A percentile compares a stretch with the other conserved stretches of the same genome.
Conservation (phyloP, 2,113 vertebrate species). For the Scophthalmus maximus region DNA sequence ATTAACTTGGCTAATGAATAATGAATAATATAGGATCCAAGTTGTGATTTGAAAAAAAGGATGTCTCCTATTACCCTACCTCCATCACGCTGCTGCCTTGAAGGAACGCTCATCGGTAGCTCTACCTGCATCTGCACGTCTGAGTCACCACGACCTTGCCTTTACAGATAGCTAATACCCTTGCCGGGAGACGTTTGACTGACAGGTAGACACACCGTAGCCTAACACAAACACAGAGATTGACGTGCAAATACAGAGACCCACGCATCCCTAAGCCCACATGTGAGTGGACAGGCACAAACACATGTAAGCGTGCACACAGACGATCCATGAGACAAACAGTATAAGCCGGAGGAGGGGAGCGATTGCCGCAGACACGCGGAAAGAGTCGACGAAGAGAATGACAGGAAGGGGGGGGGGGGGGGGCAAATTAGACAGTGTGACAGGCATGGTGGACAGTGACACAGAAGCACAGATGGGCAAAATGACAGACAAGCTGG, state of each 20-base stretch:
- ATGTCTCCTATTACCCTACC: neutral
- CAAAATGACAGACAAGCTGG: slow-evolving; percentile 36
- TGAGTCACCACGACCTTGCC: slow-evolving; percentile 71
- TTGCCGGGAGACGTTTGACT: slow-evolving; percentile 62
- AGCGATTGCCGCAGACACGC: slow-evolving; percentile 59
- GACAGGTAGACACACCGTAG: slow-evolving; percentile 48
- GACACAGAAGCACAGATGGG: slow-evolving; percentile 50
- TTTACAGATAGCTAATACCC: slow-evolving; percentile 59
- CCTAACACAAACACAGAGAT: slow-evolving; percentile 53
- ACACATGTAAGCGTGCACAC: slow-evolving; percentile 26
- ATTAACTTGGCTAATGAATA: neutral
- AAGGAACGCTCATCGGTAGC: slow-evolving; percentile 28
- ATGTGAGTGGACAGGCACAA: slow-evolving; percentile 33
- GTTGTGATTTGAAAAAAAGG: neutral
- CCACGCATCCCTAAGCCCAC: slow-evolving; percentile 30
- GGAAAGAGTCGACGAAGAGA: slow-evolving; percentile 51
- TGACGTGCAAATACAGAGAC: slow-evolving; percentile 41
- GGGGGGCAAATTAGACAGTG: slow-evolving; percentile 42
- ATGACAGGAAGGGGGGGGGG: slow-evolving; percentile 7
- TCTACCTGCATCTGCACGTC: slow-evolving; percentile 46
- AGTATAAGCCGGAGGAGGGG: slow-evolving; percentile 36
- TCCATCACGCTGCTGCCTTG: slow-evolving; percentile 7
- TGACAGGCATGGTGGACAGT: slow-evolving; percentile 42
- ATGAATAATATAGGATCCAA: neutral
- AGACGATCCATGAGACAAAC: slow-evolving; percentile 23